Conservation (phyloP, 37 sponge, comb jelly and placozoan species). For the Diacarnus erythraeanus region DNA sequence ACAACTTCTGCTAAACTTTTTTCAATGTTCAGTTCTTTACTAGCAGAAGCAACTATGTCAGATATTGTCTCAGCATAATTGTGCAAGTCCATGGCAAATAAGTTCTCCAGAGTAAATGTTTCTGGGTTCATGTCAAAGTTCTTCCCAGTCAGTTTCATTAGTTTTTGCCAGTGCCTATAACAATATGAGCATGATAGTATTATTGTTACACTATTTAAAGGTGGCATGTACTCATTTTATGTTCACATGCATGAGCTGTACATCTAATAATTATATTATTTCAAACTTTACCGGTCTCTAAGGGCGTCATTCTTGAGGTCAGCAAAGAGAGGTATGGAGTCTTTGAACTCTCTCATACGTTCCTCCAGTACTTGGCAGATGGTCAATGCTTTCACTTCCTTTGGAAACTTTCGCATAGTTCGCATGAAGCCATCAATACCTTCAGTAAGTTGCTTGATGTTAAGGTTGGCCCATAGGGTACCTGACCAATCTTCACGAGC, state of each 20-base stretch:
- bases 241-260: not conserved
- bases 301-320: conserved; percentile 98
- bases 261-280: not conserved
- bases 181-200: not conserved
- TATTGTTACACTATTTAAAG: not conserved
- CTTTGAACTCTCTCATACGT: conserved; percentile 94
- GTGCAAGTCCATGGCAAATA: conserved; percentile 99
- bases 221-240: not conserved
- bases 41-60: conserved; percentile 96
- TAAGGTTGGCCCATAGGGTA: conserved; percentile 96
- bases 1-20: conserved; percentile 92
- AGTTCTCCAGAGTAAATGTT: conserved; percentile 96
- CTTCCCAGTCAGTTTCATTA: conserved; percentile 94
- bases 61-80: conserved; percentile 95
- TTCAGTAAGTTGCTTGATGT: conserved; percentile 85
- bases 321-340: conserved; percentile 97
- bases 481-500: conserved; percentile 97
- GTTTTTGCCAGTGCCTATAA: conserved; percentile 94
- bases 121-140: conserved; percentile 99
- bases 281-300: conserved; percentile 72
- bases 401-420: conserved; percentile 83
- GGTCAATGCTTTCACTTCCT: conserved; percentile 89
- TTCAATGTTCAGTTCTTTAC: conserved; percentile 98
- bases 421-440: conserved; percentile 96
- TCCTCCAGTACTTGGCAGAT: conserved; percentile 94